Evolutionary conservation across 2,113 vertebrate genomes (phyloP), one percentile per base, ranked within the genome.

Genomic region (Phaethornis superciliosus): DNA sequence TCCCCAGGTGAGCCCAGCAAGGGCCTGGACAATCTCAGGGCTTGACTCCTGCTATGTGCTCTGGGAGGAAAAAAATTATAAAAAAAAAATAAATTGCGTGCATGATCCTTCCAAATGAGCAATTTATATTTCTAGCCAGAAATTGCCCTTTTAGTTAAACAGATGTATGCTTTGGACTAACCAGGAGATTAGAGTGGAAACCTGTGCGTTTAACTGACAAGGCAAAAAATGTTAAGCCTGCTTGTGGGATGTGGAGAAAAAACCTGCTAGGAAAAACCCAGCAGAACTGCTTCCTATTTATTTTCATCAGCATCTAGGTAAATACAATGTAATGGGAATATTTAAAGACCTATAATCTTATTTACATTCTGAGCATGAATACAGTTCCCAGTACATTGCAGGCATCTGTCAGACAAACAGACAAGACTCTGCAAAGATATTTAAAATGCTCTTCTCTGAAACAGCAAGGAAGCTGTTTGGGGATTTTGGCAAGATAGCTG

Each of bases 381-480:
- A 15, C 76, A 28, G 81, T 81, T 95, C 77, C 75, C 83, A 75
- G 92, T 33, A 58, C 81, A 71, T 88, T 51, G 62, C 84, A 85
- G 94, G 95, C 94, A 92, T 96, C 92, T 96, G 92, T 93, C 94
- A 97, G 96, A 97, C 84, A 96, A 89, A 96, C 86, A 93, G 93
- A 84, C 93, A 94, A 75, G 49, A 80, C 89, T 91, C 90, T 28
- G 28, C 78, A 88, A 86, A 92, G 95, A 93, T 40, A 74, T 92
- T 88, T 82, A 59, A 76, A 81, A n/a, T 27, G 35, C 74, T 96
- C 81, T 83, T 44, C 93, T 92, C 58, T 82, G 88, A 63, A 92
- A 65, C 82, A 35, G 75, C 93, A 54, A 81, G 58, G 65, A 94
- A 94, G 93, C 83, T 76, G 88, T 75, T 95, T 22, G 68, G 79